Evolutionary conservation across 2,888 invertebrate genomes (phyloP).

Genomic region (Lasioglossum lativentre): DNA sequence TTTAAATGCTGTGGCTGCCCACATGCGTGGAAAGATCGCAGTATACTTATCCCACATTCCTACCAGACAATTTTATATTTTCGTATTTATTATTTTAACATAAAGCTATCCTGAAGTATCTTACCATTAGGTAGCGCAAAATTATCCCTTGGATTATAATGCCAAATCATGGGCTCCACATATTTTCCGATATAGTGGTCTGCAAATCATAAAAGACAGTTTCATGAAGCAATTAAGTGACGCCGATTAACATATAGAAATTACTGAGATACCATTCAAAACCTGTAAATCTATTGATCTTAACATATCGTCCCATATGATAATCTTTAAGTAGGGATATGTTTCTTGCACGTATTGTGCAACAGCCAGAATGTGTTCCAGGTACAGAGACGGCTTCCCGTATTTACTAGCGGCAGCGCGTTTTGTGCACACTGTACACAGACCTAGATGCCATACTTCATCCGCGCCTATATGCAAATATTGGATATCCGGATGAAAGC

Average conservation of each 20-base stretch:
- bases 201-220: conserved; percentile 75
- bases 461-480: conserved; percentile 94
- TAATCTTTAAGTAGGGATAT: conserved; percentile 88
- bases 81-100: not conserved
- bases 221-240: conserved; percentile 24
- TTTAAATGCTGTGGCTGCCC: conserved; percentile 94
- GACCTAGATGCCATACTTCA: conserved; percentile 91
- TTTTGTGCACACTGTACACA: conserved; percentile 87
- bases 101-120: not conserved
- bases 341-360: conserved; percentile 87
- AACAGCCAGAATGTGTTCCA: conserved; percentile 89
- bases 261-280: conserved; percentile 86
- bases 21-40: conserved; percentile 89
- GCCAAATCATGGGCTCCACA: conserved; percentile 90
- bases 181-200: conserved; percentile 87
- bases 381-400: conserved; percentile 87
- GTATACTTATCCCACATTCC: conserved; percentile 89
- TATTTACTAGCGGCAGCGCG: conserved; percentile 85
- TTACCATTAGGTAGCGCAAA: conserved; percentile 85
- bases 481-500: conserved; percentile 88
- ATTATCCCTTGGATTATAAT: conserved; percentile 87
- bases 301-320: conserved; percentile 97
- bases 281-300: conserved; percentile 86
- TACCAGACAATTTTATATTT: conserved; percentile 20
- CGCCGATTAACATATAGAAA: conserved; percentile 39